Conservation (phyloP, 1,140 invertebrate genomes). For the Daktulosphaira vitifoliae region DNA sequence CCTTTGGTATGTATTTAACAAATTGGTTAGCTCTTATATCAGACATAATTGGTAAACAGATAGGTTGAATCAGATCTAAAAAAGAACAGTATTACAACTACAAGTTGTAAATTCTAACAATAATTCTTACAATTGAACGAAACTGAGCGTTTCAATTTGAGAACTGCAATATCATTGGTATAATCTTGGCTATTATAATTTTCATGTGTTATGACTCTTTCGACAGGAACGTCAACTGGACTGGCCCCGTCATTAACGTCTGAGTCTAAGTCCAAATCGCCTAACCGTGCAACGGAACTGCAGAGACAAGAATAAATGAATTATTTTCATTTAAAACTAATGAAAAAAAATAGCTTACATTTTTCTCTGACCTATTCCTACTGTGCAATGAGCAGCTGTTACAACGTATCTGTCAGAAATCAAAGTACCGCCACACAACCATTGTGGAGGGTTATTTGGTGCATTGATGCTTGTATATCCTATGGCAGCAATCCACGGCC, state of each 20-base stretch:
- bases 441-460: background rate
- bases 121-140: conserved; percentile 39
- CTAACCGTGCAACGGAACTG: conserved; percentile 36
- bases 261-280: conserved; percentile 44
- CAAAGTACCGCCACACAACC: conserved; percentile 42
- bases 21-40: conserved; percentile 47
- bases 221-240: conserved; percentile 42
- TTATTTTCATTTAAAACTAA: no score
- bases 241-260: conserved; percentile 41
- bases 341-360: conserved; percentile 35
- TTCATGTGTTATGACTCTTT: conserved; percentile 42
- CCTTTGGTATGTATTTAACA: conserved; percentile 50
- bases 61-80: conserved; percentile 57
- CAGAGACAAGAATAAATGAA: no score
- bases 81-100: conserved; percentile 37
- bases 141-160: conserved; percentile 44
- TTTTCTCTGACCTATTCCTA: conserved; percentile 18
- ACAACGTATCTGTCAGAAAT: conserved; percentile 42
- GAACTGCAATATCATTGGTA: conserved; percentile 48
- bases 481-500: background rate
- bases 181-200: conserved; percentile 42
- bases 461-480: background rate
- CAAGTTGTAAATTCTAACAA: no score
- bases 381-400: conserved; percentile 46
- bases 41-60: conserved; percentile 60